A percentile compares a stretch with the other conserved stretches of the same genome.
phyloP scores from a whole-genome alignment of 2,797 vertebrate genomes.

The Gambelia wislizenii region DNA sequence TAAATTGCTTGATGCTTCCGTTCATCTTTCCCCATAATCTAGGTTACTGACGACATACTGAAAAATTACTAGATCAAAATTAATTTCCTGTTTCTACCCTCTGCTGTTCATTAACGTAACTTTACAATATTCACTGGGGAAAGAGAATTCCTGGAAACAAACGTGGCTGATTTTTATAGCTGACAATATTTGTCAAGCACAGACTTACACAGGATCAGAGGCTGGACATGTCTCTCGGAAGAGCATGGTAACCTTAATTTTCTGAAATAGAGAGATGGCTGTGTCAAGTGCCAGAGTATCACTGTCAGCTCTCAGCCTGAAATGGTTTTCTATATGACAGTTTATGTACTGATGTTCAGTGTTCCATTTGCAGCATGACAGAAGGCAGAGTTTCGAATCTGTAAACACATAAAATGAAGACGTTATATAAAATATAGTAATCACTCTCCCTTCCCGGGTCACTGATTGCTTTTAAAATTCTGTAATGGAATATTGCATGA shows the following conservation, averaged over 20 bases:
- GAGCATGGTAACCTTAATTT: slow-evolving; percentile 12
- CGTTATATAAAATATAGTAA: neutral
- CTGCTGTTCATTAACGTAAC: slow-evolving; percentile 14
- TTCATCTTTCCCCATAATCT: neutral
- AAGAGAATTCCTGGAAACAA: slow-evolving; percentile 27
- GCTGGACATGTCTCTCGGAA: neutral
- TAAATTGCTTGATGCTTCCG: neutral
- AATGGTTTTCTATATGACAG: neutral
- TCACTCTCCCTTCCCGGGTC: neutral
- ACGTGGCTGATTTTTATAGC: slow-evolving; percentile 7
- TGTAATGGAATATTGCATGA: neutral
- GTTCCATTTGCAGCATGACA: neutral
- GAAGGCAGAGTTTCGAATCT: neutral
- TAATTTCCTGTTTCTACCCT: slow-evolving; percentile 32
- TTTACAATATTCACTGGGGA: slow-evolving; percentile 1
- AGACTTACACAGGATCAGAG: neutral
- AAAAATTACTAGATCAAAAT: slow-evolving; percentile 4
- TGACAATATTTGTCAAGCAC: neutral
- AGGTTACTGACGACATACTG: neutral
- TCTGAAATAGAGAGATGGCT: neutral
- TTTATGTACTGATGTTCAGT: neutral
- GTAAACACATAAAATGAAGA: slow-evolving; percentile 2
- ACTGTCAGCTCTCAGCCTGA: neutral
- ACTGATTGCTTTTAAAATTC: neutral
- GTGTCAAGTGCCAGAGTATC: slow-evolving; percentile 9